Percentiles rank a stretch among this genome's conserved stretches.
phyloP scores from a whole-genome alignment of 2,888 invertebrate species.

The Seira sanloemensis region DNA sequence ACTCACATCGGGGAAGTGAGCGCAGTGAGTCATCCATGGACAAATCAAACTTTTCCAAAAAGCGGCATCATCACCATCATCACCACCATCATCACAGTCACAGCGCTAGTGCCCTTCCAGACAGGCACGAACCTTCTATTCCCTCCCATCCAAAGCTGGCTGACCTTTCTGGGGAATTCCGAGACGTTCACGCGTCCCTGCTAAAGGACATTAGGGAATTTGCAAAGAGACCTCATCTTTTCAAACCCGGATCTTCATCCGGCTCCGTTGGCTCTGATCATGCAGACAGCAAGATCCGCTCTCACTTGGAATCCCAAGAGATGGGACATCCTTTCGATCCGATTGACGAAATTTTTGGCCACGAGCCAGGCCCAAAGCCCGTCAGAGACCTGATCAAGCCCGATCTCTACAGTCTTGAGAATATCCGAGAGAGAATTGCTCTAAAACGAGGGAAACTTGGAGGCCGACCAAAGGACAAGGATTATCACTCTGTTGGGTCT shows the following conservation, averaged over 20 bases:
- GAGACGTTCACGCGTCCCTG: slow-evolving; percentile 70
- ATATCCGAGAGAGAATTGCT: slow-evolving; percentile 47
- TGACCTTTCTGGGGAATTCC: slow-evolving; percentile 70
- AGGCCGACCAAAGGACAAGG: slow-evolving; percentile 33
- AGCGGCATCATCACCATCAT: not conserved
- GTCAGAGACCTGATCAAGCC: slow-evolving; percentile 68
- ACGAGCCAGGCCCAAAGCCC: slow-evolving; percentile 68
- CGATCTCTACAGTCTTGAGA: slow-evolving; percentile 42
- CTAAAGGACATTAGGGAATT: slow-evolving; percentile 72
- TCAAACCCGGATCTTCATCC: not conserved
- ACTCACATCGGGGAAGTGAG: not conserved
- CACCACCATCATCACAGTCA: slow-evolving; percentile 3
- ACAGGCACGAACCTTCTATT: not conserved
- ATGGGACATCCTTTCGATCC: slow-evolving; percentile 30
- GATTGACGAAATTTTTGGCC: slow-evolving; percentile 62
- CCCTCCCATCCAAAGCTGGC: slow-evolving; percentile 27
- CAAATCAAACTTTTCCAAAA: not conserved
- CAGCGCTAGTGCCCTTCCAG: slow-evolving; percentile 7
- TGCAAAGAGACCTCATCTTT: slow-evolving; percentile 67
- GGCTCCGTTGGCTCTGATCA: slow-evolving; percentile 7
- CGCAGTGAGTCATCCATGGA: slow-evolving; percentile 1
- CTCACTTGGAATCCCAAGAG: slow-evolving; percentile 29
- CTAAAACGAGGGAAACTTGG: slow-evolving; percentile 36
- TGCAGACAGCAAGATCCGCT: not conserved
- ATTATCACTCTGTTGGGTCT: slow-evolving; percentile 13